These are phyloP conservation scores for Craniophora ligustri DNA, from an alignment of 2,888 invertebrate genomes.

Conservation along the genomic window DNA sequence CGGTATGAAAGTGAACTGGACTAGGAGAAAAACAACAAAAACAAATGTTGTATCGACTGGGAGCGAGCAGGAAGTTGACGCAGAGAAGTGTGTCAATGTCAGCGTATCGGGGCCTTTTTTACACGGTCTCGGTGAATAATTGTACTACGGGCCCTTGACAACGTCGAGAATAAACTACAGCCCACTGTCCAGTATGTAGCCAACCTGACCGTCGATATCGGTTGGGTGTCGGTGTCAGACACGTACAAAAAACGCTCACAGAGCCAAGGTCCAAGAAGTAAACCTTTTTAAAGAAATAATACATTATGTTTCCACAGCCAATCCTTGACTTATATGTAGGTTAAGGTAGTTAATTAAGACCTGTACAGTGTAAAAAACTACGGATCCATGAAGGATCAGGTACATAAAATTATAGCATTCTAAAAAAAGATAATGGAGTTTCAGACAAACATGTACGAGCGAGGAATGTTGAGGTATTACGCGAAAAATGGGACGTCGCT, in stretches of 20 bases:
- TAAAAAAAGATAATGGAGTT: conserved; percentile 24
- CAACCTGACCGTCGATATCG: conserved; percentile 26
- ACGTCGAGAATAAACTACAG: conserved; percentile 32
- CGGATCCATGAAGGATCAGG: too few relatives aligned
- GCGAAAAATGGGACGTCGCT: conserved; percentile 53
- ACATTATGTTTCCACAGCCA: conserved; percentile 10
- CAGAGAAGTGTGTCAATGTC: conserved; percentile 85
- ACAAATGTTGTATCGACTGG: conserved; percentile 66
- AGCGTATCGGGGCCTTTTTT: conserved; percentile 70
- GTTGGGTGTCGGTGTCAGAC: conserved; percentile 19
- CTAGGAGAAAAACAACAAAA: conserved; percentile 67
- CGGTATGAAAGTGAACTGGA: conserved; percentile 65
- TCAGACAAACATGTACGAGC: conserved; percentile 14
- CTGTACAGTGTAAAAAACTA: too few relatives aligned
- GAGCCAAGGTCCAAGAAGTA: conserved; percentile 31
- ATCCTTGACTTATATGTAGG: conserved; percentile 34
- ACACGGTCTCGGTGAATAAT: conserved; percentile 62
- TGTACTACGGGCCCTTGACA: conserved; percentile 46
- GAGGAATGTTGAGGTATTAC: conserved; percentile 18
- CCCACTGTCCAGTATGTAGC: conserved; percentile 36
- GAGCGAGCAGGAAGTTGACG: conserved; percentile 71
- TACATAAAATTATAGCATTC: too few relatives aligned
- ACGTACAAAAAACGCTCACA: conserved; percentile 41
- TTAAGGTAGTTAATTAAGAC: conserved; percentile 33
- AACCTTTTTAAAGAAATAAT: conserved; percentile 27